Base-by-base conservation (phyloP, 1,140 invertebrate genomes). In the Solenopsis fugax region DNA sequence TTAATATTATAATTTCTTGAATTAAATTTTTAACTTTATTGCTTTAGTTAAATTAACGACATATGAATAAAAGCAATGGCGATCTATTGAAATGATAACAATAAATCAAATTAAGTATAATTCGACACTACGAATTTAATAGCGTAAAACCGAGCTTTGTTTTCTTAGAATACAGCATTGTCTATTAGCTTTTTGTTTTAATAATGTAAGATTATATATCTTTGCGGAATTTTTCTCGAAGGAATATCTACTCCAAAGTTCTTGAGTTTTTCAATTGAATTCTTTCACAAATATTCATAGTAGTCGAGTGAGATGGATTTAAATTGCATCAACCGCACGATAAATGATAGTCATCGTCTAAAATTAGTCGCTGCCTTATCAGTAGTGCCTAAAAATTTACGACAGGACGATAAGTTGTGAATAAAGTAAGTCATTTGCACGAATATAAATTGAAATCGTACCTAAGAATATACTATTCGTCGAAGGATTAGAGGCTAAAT, bases 341-440 rank as follows among this genome's bases (percentile, higher is more conserved):
- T 24, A 16, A 18, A 1, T 24, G 45, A 60, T 73, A 62, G 45
- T 82, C 80, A 73, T 56, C 29, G 12, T 82, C 67, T 82, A 82
- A 72, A 82, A 82, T 72, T 82, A 82, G 48, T 72, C 41, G 41
- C 67, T 16, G 48, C 18, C 80, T 82, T 82, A 73, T 73, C 67
- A 73, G 41, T 56, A 29, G 62, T 67, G 77, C 48, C 41, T 48
- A 82, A 62, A 75, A 84, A 73, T 84, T 84, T 84, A 84, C 16
- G 45, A 78, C 41, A 5, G 24, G 7, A 64, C 34, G 80, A 73
- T 75, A 84, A 62, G 37, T 73, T 60, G 54, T 73, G 52, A 75
- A 75, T 71, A 75, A 41, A 73, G 56, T 84, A 75, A 84, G 80
- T 73, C 54, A 29, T 84, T 48, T 81, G 21, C 37, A 50, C 29